Evolutionary conservation across 1,140 invertebrate genomes (phyloP).

Genomic region (Temnothorax longispinosus): DNA sequence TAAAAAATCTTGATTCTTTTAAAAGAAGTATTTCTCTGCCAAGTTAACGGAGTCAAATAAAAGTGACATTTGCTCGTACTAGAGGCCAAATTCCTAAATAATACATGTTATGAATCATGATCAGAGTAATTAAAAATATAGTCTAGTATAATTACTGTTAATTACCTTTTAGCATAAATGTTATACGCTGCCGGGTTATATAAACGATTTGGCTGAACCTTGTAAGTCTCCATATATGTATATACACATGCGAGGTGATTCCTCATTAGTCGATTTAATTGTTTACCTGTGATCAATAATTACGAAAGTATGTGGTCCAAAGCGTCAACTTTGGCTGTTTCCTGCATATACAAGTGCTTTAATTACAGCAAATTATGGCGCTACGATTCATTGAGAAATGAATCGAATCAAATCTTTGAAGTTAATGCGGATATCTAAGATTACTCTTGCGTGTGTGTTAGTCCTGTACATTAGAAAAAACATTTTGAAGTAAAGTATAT

Average conservation of each 20-base stretch:
- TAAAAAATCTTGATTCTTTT: not conserved
- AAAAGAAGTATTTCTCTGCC: not conserved
- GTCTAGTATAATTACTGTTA: not conserved
- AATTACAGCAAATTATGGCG: not conserved
- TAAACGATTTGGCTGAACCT: not conserved
- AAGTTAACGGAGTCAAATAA: not conserved
- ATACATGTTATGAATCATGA: not conserved
- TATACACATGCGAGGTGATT: not conserved
- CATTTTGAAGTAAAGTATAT: not conserved
- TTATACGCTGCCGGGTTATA: not conserved
- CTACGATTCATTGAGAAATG: not conserved
- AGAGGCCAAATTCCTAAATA: not conserved
- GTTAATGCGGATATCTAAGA: not conserved
- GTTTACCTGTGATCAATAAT: not conserved
- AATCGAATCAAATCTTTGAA: not conserved
- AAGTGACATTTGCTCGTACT: not conserved
- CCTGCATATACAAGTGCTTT: not conserved
- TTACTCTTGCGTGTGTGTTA: not conserved
- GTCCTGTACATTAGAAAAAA: not conserved
- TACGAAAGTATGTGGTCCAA: not conserved
- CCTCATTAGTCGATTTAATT: slow-evolving; percentile 11
- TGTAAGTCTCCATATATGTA: slow-evolving; percentile 1
- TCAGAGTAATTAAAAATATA: not conserved
- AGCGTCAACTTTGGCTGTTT: not conserved
- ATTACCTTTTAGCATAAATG: not conserved